Percentiles rank a stretch among this genome's conserved stretches.
These are phyloP conservation scores for Megalonaias nervosa DNA, from an alignment of 1,140 invertebrate genomes.

Conservation along the genomic window DNA sequence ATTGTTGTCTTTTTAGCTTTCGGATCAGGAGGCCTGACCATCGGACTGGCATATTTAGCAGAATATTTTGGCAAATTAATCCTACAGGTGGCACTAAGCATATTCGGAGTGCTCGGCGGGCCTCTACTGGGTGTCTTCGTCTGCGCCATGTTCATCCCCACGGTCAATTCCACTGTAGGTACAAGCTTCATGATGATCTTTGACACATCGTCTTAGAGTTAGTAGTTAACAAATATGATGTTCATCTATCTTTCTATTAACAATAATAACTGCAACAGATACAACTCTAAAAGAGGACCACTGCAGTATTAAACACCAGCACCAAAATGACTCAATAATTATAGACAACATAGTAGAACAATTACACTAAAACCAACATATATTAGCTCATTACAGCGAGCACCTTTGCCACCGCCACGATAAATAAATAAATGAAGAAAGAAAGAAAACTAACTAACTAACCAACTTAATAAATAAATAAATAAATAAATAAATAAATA, in stretches of 20 bases:
- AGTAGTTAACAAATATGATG: not conserved
- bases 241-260: not conserved
- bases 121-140: conserved; percentile 64
- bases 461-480: too few relatives aligned
- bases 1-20: conserved; percentile 14
- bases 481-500: too few relatives aligned
- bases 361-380: too few relatives aligned
- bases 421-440: too few relatives aligned
- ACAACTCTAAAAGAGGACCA: not conserved
- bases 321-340: not conserved
- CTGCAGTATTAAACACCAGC: not conserved
- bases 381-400: too few relatives aligned
- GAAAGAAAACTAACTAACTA: too few relatives aligned
- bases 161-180: conserved; percentile 57
- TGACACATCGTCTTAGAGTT: not conserved
- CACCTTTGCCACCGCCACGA: too few relatives aligned
- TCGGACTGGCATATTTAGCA: conserved; percentile 33
- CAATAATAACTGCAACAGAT: not conserved
- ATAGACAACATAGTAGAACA: not conserved
- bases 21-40: conserved; percentile 21
- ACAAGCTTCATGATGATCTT: not conserved
- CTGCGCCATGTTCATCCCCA: conserved; percentile 66
- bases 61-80: conserved; percentile 23
- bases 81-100: conserved; percentile 75
- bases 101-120: conserved; percentile 66